Base-by-base conservation (phyloP, 2,797 vertebrate genomes). In the Chelidonichthys spinosus region DNA sequence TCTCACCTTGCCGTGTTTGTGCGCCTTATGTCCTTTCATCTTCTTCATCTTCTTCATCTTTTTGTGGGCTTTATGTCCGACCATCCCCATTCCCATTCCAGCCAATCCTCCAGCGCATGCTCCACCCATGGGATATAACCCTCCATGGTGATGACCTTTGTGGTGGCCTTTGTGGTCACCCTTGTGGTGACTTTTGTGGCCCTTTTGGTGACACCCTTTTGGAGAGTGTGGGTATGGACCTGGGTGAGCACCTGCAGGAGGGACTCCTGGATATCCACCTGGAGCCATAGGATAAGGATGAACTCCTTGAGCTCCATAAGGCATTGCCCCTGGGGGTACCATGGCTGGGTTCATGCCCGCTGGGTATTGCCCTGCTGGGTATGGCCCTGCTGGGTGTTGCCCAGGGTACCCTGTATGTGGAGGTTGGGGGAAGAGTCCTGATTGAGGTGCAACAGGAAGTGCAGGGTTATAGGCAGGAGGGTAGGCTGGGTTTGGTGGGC, bases 1-100 rank as follows among this genome's bases (percentile, higher is more conserved):
- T 73, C 94, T 92, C 60, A 96, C 95, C 95, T 96, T 96, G 74
- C 95, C 90, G 14, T 95, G 92, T 77, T 93, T 95, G 53, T 85
- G 53, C 4, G 2, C 64, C 65, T 96, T 96, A 42, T 96, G 90
- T 2, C 72, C 93, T 82, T 97, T 96, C 93, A 93, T 94, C 93
- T 96, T 96, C 83, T 96, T 97, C 85, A 78, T 92, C 91, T 96
- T 97, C 83, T 82, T 93, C 91, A 94, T 85, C 92, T 96, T 96
- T 92, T 96, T 96, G 81, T 96, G 76, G 76, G 69, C 81, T 81
- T 87, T 91, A 15, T 94, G 88, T 55, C 94, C 93, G 9, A 25
- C 40, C 71, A 92, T 76, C 39, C 91, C 89, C 18, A 92, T 54
- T 43, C 90, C 89, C 18, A 92, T 53, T 44, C 90, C 92, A 17